Conservation (phyloP, 2,113 vertebrate genomes). For the Saimiri boliviensis region DNA sequence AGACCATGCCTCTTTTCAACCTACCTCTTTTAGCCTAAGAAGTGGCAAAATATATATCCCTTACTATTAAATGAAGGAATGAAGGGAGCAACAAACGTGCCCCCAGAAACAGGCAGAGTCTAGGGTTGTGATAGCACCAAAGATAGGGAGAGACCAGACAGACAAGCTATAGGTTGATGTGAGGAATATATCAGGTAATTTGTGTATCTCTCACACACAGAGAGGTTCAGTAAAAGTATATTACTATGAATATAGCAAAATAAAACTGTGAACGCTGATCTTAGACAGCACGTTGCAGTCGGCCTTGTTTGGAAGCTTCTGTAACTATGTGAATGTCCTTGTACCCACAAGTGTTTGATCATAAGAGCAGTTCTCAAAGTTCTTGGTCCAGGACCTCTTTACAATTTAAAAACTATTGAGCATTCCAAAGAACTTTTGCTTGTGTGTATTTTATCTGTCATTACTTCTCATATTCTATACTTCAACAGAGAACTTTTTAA, state of each 20-base stretch:
- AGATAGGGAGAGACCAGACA: not conserved
- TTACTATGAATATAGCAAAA: not conserved
- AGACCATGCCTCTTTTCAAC: not conserved
- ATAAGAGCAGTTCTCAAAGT: not conserved
- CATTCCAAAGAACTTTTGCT: not conserved
- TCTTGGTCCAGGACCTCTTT: not conserved
- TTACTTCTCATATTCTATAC: not conserved
- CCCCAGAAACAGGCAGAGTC: not conserved
- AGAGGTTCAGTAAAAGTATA: not conserved
- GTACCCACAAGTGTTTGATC: not conserved
- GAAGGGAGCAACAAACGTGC: not conserved
- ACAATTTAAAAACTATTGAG: not conserved
- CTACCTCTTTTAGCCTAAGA: not conserved
- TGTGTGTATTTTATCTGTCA: not conserved
- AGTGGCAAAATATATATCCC: not conserved
- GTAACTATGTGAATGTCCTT: not conserved
- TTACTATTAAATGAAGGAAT: slow-evolving; percentile 4
- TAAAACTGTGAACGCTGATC: not conserved
- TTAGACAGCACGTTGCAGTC: not conserved
- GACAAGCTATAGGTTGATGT: not conserved
- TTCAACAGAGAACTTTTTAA: not conserved
- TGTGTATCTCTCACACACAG: not conserved
- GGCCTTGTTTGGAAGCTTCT: not conserved
- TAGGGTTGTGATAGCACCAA: not conserved
- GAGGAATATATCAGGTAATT: not conserved